A percentile compares a stretch with the other conserved stretches of the same genome.
Conservation (phyloP, 2,113 vertebrate genomes). For the Triplophysa tibetana region DNA sequence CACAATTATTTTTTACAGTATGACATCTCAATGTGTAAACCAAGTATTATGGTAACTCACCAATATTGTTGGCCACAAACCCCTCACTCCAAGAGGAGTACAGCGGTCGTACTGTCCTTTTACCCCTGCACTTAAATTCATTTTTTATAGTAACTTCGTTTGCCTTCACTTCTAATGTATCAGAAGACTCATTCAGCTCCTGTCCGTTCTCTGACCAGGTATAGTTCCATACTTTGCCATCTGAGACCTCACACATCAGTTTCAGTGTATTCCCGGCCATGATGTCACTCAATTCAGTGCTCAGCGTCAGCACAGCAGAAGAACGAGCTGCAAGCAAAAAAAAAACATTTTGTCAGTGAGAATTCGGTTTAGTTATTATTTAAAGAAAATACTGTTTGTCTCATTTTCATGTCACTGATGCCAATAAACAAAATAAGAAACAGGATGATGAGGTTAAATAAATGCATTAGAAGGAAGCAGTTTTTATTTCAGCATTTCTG, state of each 20-base stretch:
- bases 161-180: conserved; percentile 52
- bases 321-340: conserved; percentile 61
- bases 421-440: too few species aligned
- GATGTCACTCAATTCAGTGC: conserved; percentile 68
- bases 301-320: conserved; percentile 52
- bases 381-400: too few species aligned
- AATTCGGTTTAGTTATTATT: too few species aligned
- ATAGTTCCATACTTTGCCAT: conserved; percentile 60
- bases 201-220: conserved; percentile 61
- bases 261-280: conserved; percentile 65
- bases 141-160: conserved; percentile 61
- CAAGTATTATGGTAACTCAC: conserved; percentile 57
- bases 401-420: too few species aligned
- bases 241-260: conserved; percentile 63
- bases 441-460: too few species aligned
- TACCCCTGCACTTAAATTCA: conserved; percentile 61
- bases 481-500: too few species aligned
- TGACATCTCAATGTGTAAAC: too few species aligned
- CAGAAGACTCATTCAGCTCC: rapidly evolving
- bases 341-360: not conserved
- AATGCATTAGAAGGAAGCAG: too few species aligned
- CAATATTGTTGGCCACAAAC: conserved; percentile 66
- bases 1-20: too few species aligned
- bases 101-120: conserved; percentile 44
- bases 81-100: conserved; percentile 51